A percentile compares a stretch with the other conserved stretches of the same genome.
These are phyloP conservation scores for Eilema griseolum DNA, from an alignment of 2,888 invertebrate species.

Conservation along the genomic window DNA sequence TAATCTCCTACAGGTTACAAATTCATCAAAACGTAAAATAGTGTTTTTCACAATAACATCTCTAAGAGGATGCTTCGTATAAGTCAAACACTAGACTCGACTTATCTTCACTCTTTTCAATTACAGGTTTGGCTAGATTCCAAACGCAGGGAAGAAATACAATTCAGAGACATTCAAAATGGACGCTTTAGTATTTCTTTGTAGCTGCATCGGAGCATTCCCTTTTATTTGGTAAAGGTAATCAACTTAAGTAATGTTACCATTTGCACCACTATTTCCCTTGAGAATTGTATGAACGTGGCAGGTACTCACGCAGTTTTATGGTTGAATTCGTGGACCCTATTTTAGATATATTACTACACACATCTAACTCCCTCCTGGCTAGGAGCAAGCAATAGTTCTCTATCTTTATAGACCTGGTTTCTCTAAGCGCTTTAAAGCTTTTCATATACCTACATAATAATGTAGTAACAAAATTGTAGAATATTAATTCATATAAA, in stretches of 20 bases:
- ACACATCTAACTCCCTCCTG: not conserved
- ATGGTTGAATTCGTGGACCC: conserved; percentile 1
- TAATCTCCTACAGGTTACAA: no score
- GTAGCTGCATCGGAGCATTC: conserved; percentile 26
- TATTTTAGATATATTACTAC: not conserved
- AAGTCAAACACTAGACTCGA: conserved; percentile 39
- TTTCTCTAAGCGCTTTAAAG: not conserved
- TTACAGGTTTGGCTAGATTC: conserved; percentile 46
- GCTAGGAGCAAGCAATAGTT: no score
- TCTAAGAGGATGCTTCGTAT: not conserved
- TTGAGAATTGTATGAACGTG: conserved; percentile 1
- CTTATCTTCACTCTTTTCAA: conserved; percentile 48
- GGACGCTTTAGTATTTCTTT: conserved; percentile 35
- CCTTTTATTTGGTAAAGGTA: conserved; percentile 24
- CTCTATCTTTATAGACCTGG: not conserved
- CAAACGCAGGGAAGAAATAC: conserved; percentile 35
- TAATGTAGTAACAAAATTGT: no score
- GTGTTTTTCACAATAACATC: no score
- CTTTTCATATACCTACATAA: not conserved
- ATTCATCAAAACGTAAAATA: no score
- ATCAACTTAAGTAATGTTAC: conserved; percentile 25
- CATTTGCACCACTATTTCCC: conserved; percentile 24
- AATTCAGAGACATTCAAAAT: conserved; percentile 33
- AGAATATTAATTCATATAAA: no score
- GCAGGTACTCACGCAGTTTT: not conserved